Conservation (phyloP, 2,888 invertebrate species). For the Chorisops tibialis region DNA sequence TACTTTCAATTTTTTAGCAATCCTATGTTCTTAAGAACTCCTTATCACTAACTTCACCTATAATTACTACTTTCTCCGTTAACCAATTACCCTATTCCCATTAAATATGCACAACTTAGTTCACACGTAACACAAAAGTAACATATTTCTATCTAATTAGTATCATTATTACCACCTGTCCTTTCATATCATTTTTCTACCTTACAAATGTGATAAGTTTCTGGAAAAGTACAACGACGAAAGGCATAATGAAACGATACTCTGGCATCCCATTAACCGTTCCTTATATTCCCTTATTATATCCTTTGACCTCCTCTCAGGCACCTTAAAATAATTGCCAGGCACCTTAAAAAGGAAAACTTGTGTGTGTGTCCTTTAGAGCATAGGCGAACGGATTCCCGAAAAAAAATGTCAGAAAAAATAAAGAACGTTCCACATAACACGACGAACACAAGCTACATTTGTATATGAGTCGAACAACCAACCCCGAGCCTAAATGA, state of each 20-base stretch:
- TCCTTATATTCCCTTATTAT: not conserved
- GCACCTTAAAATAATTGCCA: conserved; percentile 3
- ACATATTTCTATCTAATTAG: conserved; percentile 20
- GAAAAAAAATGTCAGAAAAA: not conserved
- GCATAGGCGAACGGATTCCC: not conserved
- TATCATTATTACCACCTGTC: conserved; percentile 23
- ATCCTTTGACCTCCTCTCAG: not conserved
- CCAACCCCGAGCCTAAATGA: conserved; percentile 4
- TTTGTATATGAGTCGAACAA: not conserved
- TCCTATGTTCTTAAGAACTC: too few species aligned
- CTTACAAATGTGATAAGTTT: not conserved
- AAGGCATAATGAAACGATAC: conserved; percentile 8
- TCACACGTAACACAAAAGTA: conserved; percentile 6
- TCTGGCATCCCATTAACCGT: not conserved
- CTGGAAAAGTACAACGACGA: not conserved
- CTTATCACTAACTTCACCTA: too few species aligned
- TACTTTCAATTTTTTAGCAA: too few species aligned
- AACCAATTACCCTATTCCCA: not conserved
- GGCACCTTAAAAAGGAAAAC: not conserved
- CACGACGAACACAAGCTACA: not conserved
- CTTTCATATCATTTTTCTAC: not conserved
- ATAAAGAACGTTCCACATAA: too few species aligned
- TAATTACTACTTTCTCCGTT: conserved; percentile 1
- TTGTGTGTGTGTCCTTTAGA: not conserved
- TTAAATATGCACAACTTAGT: conserved; percentile 9